These are phyloP conservation scores for Macaca mulatta DNA, from an alignment of 2,113 vertebrate genomes.

Conservation along the genomic window DNA sequence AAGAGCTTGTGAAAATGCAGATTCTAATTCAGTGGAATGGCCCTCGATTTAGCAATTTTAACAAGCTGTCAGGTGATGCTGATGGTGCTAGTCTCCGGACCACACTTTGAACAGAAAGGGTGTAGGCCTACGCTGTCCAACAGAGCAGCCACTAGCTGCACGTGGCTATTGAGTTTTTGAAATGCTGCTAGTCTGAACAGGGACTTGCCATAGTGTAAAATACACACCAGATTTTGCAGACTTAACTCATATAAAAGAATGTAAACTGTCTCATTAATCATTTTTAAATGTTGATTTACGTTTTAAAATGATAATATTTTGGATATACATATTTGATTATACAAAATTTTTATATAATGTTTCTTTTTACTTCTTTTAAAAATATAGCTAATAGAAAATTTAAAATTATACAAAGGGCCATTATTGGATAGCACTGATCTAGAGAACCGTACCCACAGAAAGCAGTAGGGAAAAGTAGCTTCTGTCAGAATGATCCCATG, in stretches of 20 bases:
- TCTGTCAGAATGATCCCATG: background rate
- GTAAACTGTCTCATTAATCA: background rate
- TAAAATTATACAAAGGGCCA: background rate
- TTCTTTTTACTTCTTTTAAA: background rate
- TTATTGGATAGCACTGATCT: background rate
- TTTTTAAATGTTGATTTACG: background rate
- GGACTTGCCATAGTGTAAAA: background rate
- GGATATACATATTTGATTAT: background rate
- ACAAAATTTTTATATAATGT: background rate
- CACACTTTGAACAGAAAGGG: background rate
- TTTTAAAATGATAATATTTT: background rate
- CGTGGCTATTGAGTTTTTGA: background rate
- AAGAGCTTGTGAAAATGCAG: background rate
- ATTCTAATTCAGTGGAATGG: background rate
- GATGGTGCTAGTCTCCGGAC: background rate
- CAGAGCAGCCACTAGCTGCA: accelerated
- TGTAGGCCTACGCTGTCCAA: accelerated
- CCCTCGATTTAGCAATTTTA: background rate
- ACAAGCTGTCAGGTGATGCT: background rate
- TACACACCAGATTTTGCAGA: background rate
- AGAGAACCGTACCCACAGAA: background rate
- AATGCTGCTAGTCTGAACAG: background rate
- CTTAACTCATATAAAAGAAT: background rate
- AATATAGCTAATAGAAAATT: background rate
- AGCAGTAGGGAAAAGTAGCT: background rate